Evolutionary conservation across 2,888 invertebrate species (phyloP).

Genomic region (Sinodicranocentrus sp.): DNA sequence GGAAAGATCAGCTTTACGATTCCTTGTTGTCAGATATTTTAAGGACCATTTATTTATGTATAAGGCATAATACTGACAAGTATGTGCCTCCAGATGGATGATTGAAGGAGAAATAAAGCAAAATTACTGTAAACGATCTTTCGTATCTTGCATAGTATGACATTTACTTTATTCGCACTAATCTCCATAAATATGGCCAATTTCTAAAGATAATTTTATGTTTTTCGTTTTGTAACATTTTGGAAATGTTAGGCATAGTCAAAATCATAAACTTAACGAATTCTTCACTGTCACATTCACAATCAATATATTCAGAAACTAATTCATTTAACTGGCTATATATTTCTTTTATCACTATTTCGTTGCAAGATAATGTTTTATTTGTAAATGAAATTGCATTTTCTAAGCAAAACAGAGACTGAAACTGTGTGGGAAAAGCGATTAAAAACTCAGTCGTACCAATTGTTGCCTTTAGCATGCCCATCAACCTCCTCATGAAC

Average conservation of each 20-base stretch:
- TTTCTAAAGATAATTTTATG: neutral
- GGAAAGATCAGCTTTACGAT: neutral
- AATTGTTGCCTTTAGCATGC: neutral
- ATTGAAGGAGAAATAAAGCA: conserved; percentile 48
- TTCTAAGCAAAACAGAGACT: conserved; percentile 38
- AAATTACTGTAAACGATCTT: neutral
- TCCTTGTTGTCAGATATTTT: conserved; percentile 27
- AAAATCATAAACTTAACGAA: conserved; percentile 23
- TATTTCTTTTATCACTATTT: conserved; percentile 10
- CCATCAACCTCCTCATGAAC: neutral
- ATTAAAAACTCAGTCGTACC: neutral
- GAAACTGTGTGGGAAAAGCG: conserved; percentile 15
- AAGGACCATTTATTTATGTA: conserved; percentile 56
- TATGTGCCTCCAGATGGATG: conserved; percentile 29
- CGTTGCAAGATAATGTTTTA: neutral
- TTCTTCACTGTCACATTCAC: neutral
- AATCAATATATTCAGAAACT: neutral
- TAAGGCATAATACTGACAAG: too few species aligned
- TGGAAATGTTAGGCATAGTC: neutral
- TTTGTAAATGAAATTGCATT: neutral
- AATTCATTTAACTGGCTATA: conserved; percentile 24
- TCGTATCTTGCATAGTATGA: neutral
- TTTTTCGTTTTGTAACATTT: neutral
- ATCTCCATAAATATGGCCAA: conserved; percentile 26
- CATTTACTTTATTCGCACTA: neutral